Conservation (phyloP, 2,888 invertebrate species). For the Drosophila quinaria region DNA sequence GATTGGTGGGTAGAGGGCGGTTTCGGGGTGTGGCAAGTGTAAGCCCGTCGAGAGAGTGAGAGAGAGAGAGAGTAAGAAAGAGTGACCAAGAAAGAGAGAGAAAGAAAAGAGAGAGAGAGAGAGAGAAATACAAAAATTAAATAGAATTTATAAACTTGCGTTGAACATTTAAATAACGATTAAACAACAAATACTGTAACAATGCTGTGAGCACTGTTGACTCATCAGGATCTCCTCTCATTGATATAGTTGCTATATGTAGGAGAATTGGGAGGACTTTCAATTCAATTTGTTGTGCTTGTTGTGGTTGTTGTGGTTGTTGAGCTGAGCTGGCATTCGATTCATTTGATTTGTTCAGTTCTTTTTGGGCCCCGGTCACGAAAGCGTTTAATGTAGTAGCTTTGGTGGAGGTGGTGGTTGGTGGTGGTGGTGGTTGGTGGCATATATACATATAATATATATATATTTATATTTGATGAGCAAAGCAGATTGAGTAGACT, state of each 20-base stretch:
- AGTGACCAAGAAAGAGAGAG: conserved; percentile 33
- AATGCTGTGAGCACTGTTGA: conserved; percentile 5
- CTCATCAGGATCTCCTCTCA: conserved; percentile 17
- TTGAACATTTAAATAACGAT: conserved; percentile 29
- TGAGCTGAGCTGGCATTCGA: conserved; percentile 6
- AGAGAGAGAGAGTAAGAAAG: conserved; percentile 48
- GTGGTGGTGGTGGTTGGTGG: conserved; percentile 15
- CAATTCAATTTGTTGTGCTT: conserved; percentile 16
- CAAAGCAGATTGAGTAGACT: conserved; percentile 63
- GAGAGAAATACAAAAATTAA: conserved; percentile 66
- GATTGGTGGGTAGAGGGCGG: conserved; percentile 19
- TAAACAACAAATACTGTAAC: no score
- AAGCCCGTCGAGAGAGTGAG: conserved; percentile 33
- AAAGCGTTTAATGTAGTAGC: conserved; percentile 38
- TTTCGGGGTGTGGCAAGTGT: conserved; percentile 8
- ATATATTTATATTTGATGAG: conserved; percentile 42
- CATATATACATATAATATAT: not conserved
- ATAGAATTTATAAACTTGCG: conserved; percentile 48
- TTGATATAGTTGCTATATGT: conserved; percentile 8
- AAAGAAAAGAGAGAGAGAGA: conserved; percentile 33
- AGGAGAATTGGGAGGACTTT: conserved; percentile 27
- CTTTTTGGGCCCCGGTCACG: conserved; percentile 16
- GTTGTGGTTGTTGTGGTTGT: conserved; percentile 24
- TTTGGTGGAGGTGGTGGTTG: conserved; percentile 18
- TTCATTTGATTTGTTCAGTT: not conserved